A percentile compares a stretch with the other conserved stretches of the same genome.
phyloP scores from a whole-genome alignment of 1,140 invertebrate species.

The Micrasema longulum region DNA sequence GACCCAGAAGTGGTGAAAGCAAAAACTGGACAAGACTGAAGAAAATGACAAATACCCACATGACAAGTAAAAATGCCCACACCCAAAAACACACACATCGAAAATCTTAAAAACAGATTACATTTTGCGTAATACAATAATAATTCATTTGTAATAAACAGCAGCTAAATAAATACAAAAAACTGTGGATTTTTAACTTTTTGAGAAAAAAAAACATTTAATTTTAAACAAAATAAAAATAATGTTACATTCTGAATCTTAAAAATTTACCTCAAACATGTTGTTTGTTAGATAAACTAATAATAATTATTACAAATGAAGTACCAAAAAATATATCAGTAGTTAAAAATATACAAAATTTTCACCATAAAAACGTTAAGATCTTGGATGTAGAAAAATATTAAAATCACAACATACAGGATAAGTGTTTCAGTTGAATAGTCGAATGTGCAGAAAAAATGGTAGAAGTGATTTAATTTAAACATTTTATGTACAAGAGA shows the following conservation, averaged over 20 bases:
- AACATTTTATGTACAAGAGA: not conserved
- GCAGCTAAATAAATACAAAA: not conserved
- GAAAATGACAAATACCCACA: constrained; percentile 31
- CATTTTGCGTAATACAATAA: constrained; percentile 7
- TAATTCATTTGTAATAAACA: constrained; percentile 16
- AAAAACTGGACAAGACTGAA: constrained; percentile 29
- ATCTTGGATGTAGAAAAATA: constrained; percentile 13
- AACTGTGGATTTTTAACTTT: too few relatives aligned
- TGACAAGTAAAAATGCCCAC: constrained; percentile 24
- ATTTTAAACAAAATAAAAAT: too few relatives aligned
- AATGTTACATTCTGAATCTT: not conserved
- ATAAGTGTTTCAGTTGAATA: constrained; percentile 19
- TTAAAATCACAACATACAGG: constrained; percentile 30
- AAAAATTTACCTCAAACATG: not conserved
- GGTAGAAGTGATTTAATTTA: too few relatives aligned
- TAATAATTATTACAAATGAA: constrained; percentile 26
- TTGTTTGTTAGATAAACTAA: not conserved
- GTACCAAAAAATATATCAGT: constrained; percentile 23
- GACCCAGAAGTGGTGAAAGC: constrained; percentile 23
- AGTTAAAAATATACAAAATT: constrained; percentile 33
- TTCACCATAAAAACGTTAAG: not conserved
- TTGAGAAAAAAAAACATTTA: too few relatives aligned
- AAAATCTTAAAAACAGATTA: constrained; percentile 23
- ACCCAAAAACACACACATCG: constrained; percentile 29
- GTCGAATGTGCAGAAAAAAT: constrained; percentile 12